Base-by-base conservation (phyloP, 1,140 invertebrate genomes). In the Thalassaphorura encarpata region DNA sequence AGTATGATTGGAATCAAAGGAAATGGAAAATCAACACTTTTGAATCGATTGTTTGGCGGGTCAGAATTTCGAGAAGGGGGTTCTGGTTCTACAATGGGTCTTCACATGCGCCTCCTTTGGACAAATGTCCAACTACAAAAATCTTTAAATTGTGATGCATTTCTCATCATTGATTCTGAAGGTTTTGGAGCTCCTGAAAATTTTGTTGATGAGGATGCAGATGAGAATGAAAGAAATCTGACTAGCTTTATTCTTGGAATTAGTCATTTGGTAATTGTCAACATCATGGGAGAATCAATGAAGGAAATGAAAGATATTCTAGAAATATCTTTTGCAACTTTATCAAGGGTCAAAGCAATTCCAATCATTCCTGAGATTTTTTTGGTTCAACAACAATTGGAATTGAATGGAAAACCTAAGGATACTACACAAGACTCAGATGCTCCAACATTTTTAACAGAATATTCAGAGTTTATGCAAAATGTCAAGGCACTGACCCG, bases 101-200 rank as follows among this genome's bases (percentile, higher is more conserved):
- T 60, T 1, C 54, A 50, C 31, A 60, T 60, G 58, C 36, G 58
- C 0, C 19, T 60, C 16, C 16, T 60, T 15, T 40, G 42, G 3
- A 27, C 54, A 2, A 46, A 54, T 2, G 18, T 40, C 15, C 26
- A 28, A 1, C 31, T 50, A 18, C 33, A 19, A 15, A 41, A 31
- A 19, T 13, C 39, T 6, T 26, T 43, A 6, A 29, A 29, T 15
- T 6, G 51, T 8, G 58, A 54, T 24, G 58, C 52, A 11, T 54
- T 60, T 26, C 23, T 60, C 1, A n/a, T 60, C 15, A 26, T 60
- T 18, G 58, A 60, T 47, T 54, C 58, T 2, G 58, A 60, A 39
- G 58, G 58, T n/a, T 43, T 60, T 2, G 46, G 47, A 3, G 26
- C 58, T 26, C 46, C 46, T 0, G 52, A 60, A 23, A 54, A 54